phyloP scores from a whole-genome alignment of 2,797 vertebrate species.

The Melopsittacus undulatus region DNA sequence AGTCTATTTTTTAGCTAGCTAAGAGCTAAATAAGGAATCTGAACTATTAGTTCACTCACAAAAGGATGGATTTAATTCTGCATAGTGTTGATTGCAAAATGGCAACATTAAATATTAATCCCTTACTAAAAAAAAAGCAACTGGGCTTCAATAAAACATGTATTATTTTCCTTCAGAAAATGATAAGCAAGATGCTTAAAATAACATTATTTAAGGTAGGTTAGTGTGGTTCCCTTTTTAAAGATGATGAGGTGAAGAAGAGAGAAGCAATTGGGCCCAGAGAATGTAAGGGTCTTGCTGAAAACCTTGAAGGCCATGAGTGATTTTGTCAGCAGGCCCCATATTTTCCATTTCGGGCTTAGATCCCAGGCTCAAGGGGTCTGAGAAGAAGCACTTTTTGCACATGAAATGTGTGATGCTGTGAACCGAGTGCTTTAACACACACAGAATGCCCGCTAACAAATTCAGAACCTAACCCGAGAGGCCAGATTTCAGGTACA shows the following conservation, averaged over 20 bases:
- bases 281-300: neutral
- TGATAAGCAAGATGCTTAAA: constrained; percentile 20
- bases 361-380: neutral
- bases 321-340: neutral
- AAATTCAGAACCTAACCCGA: neutral
- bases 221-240: neutral
- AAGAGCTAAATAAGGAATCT: neutral
- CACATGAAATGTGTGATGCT: neutral
- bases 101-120: constrained; percentile 34
- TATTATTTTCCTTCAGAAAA: neutral
- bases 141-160: neutral
- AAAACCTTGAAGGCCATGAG: neutral
- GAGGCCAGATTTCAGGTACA: neutral
- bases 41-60: neutral
- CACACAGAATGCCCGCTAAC: neutral
- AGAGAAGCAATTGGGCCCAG: neutral
- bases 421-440: neutral
- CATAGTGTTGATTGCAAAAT: neutral
- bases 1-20: neutral
- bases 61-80: neutral
- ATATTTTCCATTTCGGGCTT: neutral
- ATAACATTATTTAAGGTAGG: neutral
- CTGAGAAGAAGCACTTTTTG: neutral
- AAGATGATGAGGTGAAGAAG: neutral
- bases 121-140: neutral